phyloP scores from a whole-genome alignment of 2,797 vertebrate species.

The Tamandua tetradactyla region DNA sequence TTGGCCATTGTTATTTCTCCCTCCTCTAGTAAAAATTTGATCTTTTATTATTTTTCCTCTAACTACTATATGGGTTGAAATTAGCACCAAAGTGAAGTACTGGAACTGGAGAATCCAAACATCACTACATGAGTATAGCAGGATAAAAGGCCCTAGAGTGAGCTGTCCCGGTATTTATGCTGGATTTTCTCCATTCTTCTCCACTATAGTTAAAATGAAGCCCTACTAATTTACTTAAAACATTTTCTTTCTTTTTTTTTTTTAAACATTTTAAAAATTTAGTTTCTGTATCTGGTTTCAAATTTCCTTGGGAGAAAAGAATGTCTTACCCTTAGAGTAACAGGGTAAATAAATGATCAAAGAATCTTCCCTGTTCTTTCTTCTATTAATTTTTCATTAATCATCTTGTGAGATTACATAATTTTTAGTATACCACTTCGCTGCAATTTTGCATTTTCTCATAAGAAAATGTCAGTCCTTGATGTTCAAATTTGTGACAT shows the following conservation, averaged over 20 bases:
- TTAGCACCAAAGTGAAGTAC: background rate
- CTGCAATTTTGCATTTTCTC: background rate
- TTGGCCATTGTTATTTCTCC: background rate
- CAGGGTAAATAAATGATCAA: background rate
- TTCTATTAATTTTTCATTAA: slow-evolving; percentile 42
- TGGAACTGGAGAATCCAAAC: background rate
- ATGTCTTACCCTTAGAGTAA: background rate
- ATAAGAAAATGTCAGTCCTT: background rate
- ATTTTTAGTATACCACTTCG: background rate
- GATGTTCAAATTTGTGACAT: slow-evolving; percentile 9
- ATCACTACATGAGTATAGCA: background rate
- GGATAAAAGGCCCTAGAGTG: background rate
- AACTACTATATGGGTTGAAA: background rate
- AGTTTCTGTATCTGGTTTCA: background rate
- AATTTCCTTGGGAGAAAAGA: slow-evolving; percentile 42
- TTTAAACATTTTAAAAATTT: too few relatives aligned
- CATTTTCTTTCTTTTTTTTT: too few relatives aligned
- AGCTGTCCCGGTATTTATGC: background rate
- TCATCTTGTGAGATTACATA: background rate
- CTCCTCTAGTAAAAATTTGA: background rate
- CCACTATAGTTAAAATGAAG: background rate
- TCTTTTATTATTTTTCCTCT: background rate
- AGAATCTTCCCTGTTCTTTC: background rate
- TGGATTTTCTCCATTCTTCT: background rate
- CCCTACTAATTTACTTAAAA: slow-evolving; percentile 40